A percentile compares a stretch with the other conserved stretches of the same genome.
Conservation (phyloP, 2,888 invertebrate species). For the Folsomia manolachei region DNA sequence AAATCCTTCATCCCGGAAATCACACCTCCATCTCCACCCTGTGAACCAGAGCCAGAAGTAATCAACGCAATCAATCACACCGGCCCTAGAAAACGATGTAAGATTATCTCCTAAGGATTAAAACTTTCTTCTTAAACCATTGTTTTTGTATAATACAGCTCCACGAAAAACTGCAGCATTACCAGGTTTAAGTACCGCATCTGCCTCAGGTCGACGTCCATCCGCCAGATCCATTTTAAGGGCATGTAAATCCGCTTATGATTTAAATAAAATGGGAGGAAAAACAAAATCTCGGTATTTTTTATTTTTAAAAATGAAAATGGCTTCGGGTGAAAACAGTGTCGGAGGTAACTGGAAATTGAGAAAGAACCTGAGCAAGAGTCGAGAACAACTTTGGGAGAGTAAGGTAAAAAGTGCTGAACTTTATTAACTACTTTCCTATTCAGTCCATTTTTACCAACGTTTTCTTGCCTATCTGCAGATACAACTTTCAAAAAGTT, state of each 20-base stretch:
- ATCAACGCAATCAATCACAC: slow-evolving; percentile 7
- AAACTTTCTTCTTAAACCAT: not conserved
- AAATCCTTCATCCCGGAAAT: slow-evolving; percentile 26
- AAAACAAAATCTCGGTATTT: slow-evolving; percentile 47
- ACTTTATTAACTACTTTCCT: not conserved
- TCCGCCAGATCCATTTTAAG: slow-evolving; percentile 39
- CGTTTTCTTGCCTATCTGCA: not conserved
- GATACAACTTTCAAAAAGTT: slow-evolving; percentile 45
- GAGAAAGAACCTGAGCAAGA: slow-evolving; percentile 47
- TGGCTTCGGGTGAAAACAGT: slow-evolving; percentile 34
- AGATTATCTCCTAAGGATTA: not conserved
- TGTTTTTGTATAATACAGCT: slow-evolving; percentile 14
- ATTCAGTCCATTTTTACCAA: not conserved
- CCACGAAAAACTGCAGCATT: slow-evolving; percentile 41
- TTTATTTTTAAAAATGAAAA: slow-evolving; percentile 45
- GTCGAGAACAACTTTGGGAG: slow-evolving; percentile 49
- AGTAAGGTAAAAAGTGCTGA: slow-evolving; percentile 47
- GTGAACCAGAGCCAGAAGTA: not conserved
- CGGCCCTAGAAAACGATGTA: slow-evolving; percentile 41
- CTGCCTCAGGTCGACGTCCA: slow-evolving; percentile 35
- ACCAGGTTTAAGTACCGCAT: slow-evolving; percentile 37
- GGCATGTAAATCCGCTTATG: slow-evolving; percentile 43
- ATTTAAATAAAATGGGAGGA: slow-evolving; percentile 45
- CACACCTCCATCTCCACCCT: not conserved
- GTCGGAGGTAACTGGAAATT: slow-evolving; percentile 36